Base-by-base conservation (phyloP, 2,888 invertebrate genomes). In the Pediacus dermestoides region DNA sequence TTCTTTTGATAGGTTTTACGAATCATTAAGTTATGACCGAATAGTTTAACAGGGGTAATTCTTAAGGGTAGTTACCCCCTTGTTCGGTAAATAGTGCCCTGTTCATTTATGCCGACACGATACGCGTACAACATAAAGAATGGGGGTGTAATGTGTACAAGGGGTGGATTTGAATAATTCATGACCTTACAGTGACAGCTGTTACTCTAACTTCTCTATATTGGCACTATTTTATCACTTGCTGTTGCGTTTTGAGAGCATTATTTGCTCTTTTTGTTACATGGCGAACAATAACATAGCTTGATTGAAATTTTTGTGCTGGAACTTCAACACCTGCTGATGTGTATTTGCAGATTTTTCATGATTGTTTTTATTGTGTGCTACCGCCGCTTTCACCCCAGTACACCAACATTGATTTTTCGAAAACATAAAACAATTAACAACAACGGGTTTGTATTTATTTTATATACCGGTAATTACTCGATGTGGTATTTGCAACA, bases 11-110 rank as follows among this genome's bases (percentile, higher is more conserved):
- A 58, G 43, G 56, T 48, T 61, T 61, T 52, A 59, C 61, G 61
- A 53, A 57, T 60, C 63, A 63, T 63, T 63, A 63, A 58, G 52
- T 56, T 56, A 54, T 61, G 58, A 63, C 63, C 63, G 54, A 61
- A 58, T 58, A 60, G 60, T 61, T 62, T 55, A 55, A 55, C 58
- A 47, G 57, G 52, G 28, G 49, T 35, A 46, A 47, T 37, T 42
- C 42, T 44, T 40, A 37, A 36, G 40, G 42, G 42, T 46, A 35
- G 42, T 42, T 34, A 52, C 46, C 48, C 53, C 55, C 53, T 43
- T 46, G 50, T 46, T 49, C 48, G 39, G 52, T 55, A 55, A 58
- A 58, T 53, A 53, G 44, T 46, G 40, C 44, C 48, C 49, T 46
- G 52, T 57, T 61, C 57, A 58, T 58, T 58, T 58, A 57, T 52